These are phyloP conservation scores for Stratiomys singularior DNA, from an alignment of 2,888 invertebrate species.

Conservation along the genomic window DNA sequence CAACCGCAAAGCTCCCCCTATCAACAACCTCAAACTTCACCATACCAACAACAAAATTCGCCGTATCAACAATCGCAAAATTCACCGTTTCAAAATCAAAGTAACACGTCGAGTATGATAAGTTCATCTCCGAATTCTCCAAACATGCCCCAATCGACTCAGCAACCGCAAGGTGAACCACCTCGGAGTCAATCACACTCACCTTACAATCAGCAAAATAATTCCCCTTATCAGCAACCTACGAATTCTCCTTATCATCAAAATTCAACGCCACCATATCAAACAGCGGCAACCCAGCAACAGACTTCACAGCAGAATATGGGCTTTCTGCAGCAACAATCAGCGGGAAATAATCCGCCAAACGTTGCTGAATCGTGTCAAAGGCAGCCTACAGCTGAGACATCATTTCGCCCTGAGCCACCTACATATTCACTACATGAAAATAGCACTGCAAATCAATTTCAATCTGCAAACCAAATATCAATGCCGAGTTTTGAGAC, in stretches of 20 bases:
- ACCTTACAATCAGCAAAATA: constrained; percentile 66
- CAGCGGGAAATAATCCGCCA: constrained; percentile 47
- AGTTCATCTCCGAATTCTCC: constrained; percentile 51
- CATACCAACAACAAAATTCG: constrained; percentile 63
- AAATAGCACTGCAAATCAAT: constrained; percentile 29
- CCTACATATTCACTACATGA: constrained; percentile 47
- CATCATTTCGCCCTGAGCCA: constrained; percentile 34
- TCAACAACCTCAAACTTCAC: constrained; percentile 64
- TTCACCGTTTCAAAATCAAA: constrained; percentile 56
- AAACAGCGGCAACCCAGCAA: constrained; percentile 54
- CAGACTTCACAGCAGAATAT: constrained; percentile 38
- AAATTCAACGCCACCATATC: constrained; percentile 55
- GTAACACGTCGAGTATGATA: constrained; percentile 54
- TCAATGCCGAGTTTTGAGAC: constrained; percentile 37
- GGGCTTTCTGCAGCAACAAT: constrained; percentile 46
- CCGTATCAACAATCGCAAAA: constrained; percentile 60
- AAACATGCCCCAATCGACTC: constrained; percentile 56
- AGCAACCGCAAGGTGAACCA: constrained; percentile 57
- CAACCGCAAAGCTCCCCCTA: constrained; percentile 67
- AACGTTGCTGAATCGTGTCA: constrained; percentile 57
- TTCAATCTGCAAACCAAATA: constrained; percentile 31
- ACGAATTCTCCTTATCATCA: constrained; percentile 53
- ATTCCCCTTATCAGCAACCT: constrained; percentile 65
- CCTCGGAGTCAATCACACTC: constrained; percentile 63
- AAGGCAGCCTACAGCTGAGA: constrained; percentile 53